Percentiles rank a stretch among this genome's conserved stretches.
phyloP scores from a whole-genome alignment of 2,888 invertebrate species.

The Erebia aethiops region DNA sequence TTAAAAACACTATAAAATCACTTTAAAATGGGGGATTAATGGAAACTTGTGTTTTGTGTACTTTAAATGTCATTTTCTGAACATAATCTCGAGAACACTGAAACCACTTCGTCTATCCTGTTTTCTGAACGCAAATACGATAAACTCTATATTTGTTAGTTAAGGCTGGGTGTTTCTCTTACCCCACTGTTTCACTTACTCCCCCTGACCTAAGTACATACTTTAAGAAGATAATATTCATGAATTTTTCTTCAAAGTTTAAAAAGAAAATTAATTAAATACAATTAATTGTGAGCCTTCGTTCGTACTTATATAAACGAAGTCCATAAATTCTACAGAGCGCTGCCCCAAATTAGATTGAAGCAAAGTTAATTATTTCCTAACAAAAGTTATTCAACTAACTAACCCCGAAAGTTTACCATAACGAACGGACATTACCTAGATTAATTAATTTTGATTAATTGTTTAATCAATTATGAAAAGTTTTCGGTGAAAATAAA shows the following conservation, averaged over 20 bases:
- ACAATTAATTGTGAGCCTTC: not conserved
- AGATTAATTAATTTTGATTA: constrained; percentile 6
- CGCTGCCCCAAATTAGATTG: constrained; percentile 14
- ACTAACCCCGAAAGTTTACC: constrained; percentile 4
- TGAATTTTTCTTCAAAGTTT: not conserved
- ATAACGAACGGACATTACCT: not conserved
- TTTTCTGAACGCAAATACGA: no score
- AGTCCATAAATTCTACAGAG: constrained; percentile 7
- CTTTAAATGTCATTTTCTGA: no score
- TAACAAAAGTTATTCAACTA: constrained; percentile 11
- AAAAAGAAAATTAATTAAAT: not conserved
- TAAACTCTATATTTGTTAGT: no score
- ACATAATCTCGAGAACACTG: no score
- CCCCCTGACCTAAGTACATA: not conserved
- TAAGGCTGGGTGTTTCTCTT: no score
- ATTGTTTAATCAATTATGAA: not conserved
- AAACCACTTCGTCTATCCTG: no score
- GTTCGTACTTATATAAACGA: constrained; percentile 7
- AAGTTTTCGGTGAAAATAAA: not conserved
- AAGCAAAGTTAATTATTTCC: constrained; percentile 11
- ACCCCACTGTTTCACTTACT: no score
- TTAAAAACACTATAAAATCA: no score
- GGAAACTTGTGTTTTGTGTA: no score
- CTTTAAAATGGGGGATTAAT: no score
- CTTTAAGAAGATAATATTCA: not conserved